Evolutionary conservation across 2,888 invertebrate species (phyloP).

Genomic region (Anthophora plumipes): DNA sequence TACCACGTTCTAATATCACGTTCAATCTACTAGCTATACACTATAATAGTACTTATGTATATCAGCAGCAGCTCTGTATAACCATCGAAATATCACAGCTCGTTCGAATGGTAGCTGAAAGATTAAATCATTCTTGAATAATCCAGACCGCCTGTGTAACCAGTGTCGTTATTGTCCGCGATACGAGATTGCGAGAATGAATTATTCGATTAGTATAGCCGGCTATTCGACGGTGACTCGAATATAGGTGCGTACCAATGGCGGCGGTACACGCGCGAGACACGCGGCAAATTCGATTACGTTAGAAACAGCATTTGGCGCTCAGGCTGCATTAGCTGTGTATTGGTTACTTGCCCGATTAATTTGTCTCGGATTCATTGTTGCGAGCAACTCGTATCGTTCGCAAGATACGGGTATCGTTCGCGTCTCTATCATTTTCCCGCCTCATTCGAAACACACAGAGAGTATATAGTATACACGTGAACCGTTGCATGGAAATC

Average conservation of each 20-base stretch:
- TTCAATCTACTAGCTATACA: no score
- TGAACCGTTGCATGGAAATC: conserved; percentile 4
- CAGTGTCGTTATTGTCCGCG: conserved; percentile 25
- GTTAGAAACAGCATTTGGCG: conserved; percentile 74
- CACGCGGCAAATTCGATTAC: conserved; percentile 76
- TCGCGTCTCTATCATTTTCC: conserved; percentile 16
- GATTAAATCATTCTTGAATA: conserved; percentile 38
- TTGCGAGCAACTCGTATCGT: conserved; percentile 34
- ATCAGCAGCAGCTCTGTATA: no score
- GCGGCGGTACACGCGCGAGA: conserved; percentile 35
- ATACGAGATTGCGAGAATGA: conserved; percentile 55
- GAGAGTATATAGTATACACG: not conserved
- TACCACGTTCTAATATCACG: no score
- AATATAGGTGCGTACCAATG: conserved; percentile 28
- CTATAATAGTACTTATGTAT: no score
- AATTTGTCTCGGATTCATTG: conserved; percentile 65
- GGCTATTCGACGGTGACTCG: conserved; percentile 50
- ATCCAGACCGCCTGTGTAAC: conserved; percentile 17
- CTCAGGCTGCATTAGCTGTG: conserved; percentile 62
- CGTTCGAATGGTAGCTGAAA: not conserved
- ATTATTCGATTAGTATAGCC: conserved; percentile 56
- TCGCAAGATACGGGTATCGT: conserved; percentile 61
- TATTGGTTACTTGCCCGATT: conserved; percentile 68
- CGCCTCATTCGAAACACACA: not conserved
- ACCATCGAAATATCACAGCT: conserved; percentile 4